Base-by-base conservation (phyloP, 2,888 invertebrate species). In the Cryptops parisi region DNA sequence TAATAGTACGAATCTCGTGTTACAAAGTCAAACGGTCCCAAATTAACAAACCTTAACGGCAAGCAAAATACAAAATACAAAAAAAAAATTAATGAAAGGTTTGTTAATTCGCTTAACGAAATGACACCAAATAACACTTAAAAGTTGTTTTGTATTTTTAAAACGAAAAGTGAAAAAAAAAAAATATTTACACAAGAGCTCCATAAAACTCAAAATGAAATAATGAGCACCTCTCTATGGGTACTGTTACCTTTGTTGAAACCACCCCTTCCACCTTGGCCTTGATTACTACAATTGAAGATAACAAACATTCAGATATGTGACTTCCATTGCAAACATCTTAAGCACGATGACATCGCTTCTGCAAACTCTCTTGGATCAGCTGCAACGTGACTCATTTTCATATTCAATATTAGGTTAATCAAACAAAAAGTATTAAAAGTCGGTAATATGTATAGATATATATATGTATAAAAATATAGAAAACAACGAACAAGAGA, bases 171-270 rank as follows among this genome's bases (percentile, higher is more conserved):
- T 33, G 6, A 6, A 9, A 6, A 33, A 33, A 9, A 47, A 26
- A 24, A 47, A 47, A 47, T 12, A 25, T 24, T 23, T 47, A 47
- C 24, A 52, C 15, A 52, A 52, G 40, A 46, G 46, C 27, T 33
- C 49, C 19, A 38, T 24, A 41, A 46, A 50, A 48, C n/a, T 48
- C 47, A 48, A 39, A 48, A 44, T 49, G 22, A 44, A 46, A 45
- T 33, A 45, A 46, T 40, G 43, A 52, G 49, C 40, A 56, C 47
- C 52, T 21, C 24, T 38, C 4, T 43, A 76, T 79, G 78, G 82
- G 81, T 81, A 82, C 78, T 75, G 83, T 88, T 88, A 88, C 88
- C 88, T 88, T 88, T 88, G 79, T 84, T 86, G 85, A 77, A 87
- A 86, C 85, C 86, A 84, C 87, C 86, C 82, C 81, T 82, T 81